These are phyloP conservation scores for Holcopasites calliopsidis DNA, from an alignment of 1,140 invertebrate genomes.

Conservation along the genomic window DNA sequence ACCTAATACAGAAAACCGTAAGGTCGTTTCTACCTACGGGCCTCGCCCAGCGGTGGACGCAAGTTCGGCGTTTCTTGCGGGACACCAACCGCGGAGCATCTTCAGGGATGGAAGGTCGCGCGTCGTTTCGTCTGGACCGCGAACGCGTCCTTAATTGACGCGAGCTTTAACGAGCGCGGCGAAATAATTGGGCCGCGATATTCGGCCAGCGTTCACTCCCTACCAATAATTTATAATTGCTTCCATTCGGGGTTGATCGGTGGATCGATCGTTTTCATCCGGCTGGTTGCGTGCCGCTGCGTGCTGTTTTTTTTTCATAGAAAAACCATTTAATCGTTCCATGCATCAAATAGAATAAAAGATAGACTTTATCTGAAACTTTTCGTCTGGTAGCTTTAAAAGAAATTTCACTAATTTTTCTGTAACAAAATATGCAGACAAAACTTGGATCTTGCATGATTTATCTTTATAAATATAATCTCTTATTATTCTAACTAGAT, in stretches of 20 bases:
- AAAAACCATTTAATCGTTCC: too few species aligned
- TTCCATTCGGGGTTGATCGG: neutral
- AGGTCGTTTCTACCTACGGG: slow-evolving; percentile 53
- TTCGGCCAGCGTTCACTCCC: neutral
- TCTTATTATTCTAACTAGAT: too few species aligned
- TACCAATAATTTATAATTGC: neutral
- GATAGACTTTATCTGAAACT: too few species aligned
- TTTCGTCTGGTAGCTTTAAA: too few species aligned
- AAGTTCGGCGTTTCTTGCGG: slow-evolving; percentile 53
- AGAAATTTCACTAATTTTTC: too few species aligned
- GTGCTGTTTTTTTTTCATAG: too few species aligned
- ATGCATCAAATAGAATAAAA: too few species aligned
- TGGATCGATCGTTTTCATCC: slow-evolving; percentile 2
- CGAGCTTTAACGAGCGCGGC: slow-evolving; percentile 17
- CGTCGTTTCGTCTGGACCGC: neutral
- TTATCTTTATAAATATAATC: too few species aligned
- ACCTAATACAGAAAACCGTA: slow-evolving; percentile 78
- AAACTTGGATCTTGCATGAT: too few species aligned
- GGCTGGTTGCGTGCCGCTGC: neutral
- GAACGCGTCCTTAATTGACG: slow-evolving; percentile 27
- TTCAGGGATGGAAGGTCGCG: slow-evolving; percentile 54
- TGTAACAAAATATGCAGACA: too few species aligned
- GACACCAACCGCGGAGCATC: slow-evolving; percentile 34
- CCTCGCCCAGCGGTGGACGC: slow-evolving; percentile 15
- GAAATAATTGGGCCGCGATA: slow-evolving; percentile 24